Evolutionary conservation across 2,888 invertebrate genomes (phyloP).

Genomic region (Nephrotoma flavescens): DNA sequence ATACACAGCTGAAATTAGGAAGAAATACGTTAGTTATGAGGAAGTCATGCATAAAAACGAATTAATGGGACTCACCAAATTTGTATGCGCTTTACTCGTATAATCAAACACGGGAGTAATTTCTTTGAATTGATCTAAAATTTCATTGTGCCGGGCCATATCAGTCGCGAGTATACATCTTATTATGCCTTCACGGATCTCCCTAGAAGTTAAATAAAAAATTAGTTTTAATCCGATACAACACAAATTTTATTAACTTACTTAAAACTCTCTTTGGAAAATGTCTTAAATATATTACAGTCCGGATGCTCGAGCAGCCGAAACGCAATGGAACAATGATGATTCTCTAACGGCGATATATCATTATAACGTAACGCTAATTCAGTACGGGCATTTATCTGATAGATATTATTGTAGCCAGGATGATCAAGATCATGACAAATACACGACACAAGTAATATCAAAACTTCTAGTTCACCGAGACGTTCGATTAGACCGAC

Average conservation of each 20-base stretch:
- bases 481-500: slow-evolving; percentile 53
- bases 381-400: slow-evolving; percentile 72
- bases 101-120: slow-evolving; percentile 50
- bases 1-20: slow-evolving; percentile 43
- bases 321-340: slow-evolving; percentile 74
- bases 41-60: neutral
- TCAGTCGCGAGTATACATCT: slow-evolving; percentile 62
- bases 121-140: slow-evolving; percentile 55
- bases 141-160: slow-evolving; percentile 68
- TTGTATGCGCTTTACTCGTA: slow-evolving; percentile 50
- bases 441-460: slow-evolving; percentile 61
- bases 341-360: slow-evolving; percentile 73
- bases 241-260: slow-evolving; percentile 19
- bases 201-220: slow-evolving; percentile 24
- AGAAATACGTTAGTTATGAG: neutral
- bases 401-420: slow-evolving; percentile 64
- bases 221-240: neutral
- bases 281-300: slow-evolving; percentile 62
- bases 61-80: slow-evolving; percentile 40
- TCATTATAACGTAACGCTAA: slow-evolving; percentile 68
- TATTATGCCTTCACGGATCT: slow-evolving; percentile 63
- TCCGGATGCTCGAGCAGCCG: slow-evolving; percentile 63
- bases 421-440: slow-evolving; percentile 71
- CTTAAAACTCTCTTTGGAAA: slow-evolving; percentile 45
- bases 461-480: slow-evolving; percentile 59